A percentile compares a stretch with the other conserved stretches of the same genome.
Evolutionary conservation across 92 coral and sea anemone genomes (phyloP).

Genomic region (Actinernus sp.): DNA sequence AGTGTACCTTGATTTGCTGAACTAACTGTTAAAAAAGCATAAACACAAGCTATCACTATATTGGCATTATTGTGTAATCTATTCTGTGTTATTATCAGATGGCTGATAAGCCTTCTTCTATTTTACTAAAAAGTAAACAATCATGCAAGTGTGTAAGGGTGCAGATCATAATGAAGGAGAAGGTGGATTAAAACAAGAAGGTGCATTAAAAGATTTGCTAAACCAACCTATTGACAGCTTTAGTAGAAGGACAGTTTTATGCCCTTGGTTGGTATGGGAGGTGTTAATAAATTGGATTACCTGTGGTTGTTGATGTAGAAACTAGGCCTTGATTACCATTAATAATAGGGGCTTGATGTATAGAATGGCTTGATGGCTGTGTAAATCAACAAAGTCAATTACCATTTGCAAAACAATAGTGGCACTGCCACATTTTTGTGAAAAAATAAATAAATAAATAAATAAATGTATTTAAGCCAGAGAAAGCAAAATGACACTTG

Average conservation of each 20-base stretch:
- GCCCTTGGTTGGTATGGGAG: slow-evolving; percentile 8
- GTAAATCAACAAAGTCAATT: slow-evolving; percentile 5
- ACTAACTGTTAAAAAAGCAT: slow-evolving; percentile 13
- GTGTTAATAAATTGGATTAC: slow-evolving; percentile 12
- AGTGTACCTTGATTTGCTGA: slow-evolving; percentile 25
- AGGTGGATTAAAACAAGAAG: too few relatives aligned
- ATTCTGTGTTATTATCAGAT: neutral
- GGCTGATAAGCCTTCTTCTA: slow-evolving; percentile 13
- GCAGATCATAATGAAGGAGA: slow-evolving; percentile 11
- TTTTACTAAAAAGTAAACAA: slow-evolving; percentile 5
- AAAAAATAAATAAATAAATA: too few relatives aligned
- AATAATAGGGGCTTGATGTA: too few relatives aligned
- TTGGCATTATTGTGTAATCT: slow-evolving; percentile 5
- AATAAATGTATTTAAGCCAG: slow-evolving; percentile 12
- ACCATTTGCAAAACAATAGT: slow-evolving; percentile 9
- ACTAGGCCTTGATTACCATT: too few relatives aligned
- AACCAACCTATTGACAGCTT: slow-evolving; percentile 13
- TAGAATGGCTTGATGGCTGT: slow-evolving; percentile 18
- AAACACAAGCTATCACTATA: slow-evolving; percentile 4
- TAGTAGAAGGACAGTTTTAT: neutral
- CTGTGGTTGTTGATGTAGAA: slow-evolving; percentile 6
- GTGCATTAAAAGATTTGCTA: slow-evolving; percentile 6
- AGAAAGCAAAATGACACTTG: neutral
- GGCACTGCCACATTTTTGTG: slow-evolving; percentile 5
- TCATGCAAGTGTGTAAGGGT: slow-evolving; percentile 16